Percentiles rank a stretch among this genome's conserved stretches.
These are phyloP conservation scores for Seriola quinqueradiata DNA, from an alignment of 2,113 vertebrate species.

Conservation along the genomic window DNA sequence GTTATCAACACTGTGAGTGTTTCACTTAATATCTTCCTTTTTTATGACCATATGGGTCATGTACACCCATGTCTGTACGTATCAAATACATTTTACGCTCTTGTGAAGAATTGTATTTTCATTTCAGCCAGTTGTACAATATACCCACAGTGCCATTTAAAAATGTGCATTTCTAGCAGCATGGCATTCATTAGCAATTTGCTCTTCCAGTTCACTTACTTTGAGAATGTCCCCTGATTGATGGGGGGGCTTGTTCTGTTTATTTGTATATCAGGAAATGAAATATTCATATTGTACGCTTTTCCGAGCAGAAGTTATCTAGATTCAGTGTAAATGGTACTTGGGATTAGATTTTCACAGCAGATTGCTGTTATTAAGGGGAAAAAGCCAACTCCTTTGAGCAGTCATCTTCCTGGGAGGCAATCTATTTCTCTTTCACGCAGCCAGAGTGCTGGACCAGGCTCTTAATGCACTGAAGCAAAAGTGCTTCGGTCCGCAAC, in stretches of 20 bases:
- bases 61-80: conserved; percentile 15
- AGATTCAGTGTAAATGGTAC: conserved; percentile 86
- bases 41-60: conserved; percentile 45
- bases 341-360: conserved; percentile 88
- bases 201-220: conserved; percentile 76
- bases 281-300: conserved; percentile 87
- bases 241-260: conserved; percentile 76
- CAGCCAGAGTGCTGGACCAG: conserved; percentile 79
- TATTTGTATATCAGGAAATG: conserved; percentile 86
- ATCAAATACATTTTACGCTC: conserved; percentile 51
- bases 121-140: conserved; percentile 38
- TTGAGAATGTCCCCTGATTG: conserved; percentile 75
- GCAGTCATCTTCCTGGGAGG: conserved; percentile 86
- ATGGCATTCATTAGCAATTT: conserved; percentile 82
- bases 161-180: conserved; percentile 70
- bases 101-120: conserved; percentile 52
- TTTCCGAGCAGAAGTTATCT: conserved; percentile 87
- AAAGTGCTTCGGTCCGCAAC: conserved; percentile 87
- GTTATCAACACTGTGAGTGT: conserved; percentile 60
- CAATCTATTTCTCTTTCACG: conserved; percentile 86
- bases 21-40: conserved; percentile 46
- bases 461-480: conserved; percentile 88
- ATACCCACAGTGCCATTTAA: conserved; percentile 47
- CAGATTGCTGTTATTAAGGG: conserved; percentile 87
- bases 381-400: conserved; percentile 73